Conservation (phyloP, 2,797 vertebrate species). For the Schizopygopsis pylzovi region DNA sequence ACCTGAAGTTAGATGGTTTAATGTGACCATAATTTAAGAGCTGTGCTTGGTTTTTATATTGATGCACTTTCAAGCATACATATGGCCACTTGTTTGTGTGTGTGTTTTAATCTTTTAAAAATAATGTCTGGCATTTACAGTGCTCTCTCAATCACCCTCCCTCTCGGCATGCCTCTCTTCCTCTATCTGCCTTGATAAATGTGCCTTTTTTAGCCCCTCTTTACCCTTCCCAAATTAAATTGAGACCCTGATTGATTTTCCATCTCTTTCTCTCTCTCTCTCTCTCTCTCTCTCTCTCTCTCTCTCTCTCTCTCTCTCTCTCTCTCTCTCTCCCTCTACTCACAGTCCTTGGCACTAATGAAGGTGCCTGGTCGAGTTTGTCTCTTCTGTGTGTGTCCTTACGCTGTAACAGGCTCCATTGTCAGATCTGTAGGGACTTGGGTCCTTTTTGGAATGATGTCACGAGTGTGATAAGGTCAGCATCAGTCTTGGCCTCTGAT, state of each 20-base stretch:
- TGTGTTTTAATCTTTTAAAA: conserved; percentile 35
- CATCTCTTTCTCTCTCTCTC: conserved; percentile 15
- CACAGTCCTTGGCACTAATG: conserved; percentile 32
- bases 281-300: not conserved
- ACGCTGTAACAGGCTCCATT: conserved; percentile 4
- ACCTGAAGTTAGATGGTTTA: not conserved
- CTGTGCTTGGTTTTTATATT: not conserved
- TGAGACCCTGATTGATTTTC: conserved; percentile 56
- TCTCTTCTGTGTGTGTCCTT: conserved; percentile 5
- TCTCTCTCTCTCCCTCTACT: conserved; percentile 10
- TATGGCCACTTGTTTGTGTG: not conserved
- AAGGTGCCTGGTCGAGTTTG: conserved; percentile 25
- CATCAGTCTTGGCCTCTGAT: conserved; percentile 3
- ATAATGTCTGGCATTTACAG: conserved; percentile 24
- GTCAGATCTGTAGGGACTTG: not conserved
- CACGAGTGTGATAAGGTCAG: not conserved
- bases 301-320: not conserved
- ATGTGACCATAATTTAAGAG: conserved; percentile 2
- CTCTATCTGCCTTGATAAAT: conserved; percentile 38
- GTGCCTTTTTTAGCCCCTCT: conserved; percentile 55
- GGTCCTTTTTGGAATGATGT: not conserved
- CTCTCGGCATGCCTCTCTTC: not conserved
- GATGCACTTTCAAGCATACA: not conserved
- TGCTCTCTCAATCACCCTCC: not conserved
- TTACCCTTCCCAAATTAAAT: conserved; percentile 57